Evolutionary conservation across 2,113 vertebrate species (phyloP).

Genomic region (Procavia capensis): DNA sequence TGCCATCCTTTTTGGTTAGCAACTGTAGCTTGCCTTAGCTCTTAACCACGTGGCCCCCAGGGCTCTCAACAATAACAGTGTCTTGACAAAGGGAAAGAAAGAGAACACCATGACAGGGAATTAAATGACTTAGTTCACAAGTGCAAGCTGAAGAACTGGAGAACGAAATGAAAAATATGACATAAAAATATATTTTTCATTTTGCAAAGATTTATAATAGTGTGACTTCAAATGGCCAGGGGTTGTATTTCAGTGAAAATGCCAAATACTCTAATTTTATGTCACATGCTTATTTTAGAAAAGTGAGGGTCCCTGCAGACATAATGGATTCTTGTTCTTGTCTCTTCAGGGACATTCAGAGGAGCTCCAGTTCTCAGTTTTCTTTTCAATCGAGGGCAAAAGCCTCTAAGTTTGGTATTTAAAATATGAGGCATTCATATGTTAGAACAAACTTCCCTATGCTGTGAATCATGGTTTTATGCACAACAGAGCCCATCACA

Average conservation of each 20-base stretch:
- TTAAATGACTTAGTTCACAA: neutral
- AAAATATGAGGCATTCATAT: conserved; percentile 9
- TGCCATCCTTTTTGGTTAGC: no score
- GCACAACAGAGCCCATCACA: conserved; percentile 49
- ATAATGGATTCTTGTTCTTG: neutral
- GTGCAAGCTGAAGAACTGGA: neutral
- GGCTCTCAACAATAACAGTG: neutral
- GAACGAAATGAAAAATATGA: neutral
- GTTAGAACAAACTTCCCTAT: neutral
- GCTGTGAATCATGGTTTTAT: conserved; percentile 7
- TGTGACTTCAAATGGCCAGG: neutral
- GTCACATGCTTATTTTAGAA: neutral
- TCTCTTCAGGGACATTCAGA: neutral
- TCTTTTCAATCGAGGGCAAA: conserved; percentile 18
- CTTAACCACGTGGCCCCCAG: no score
- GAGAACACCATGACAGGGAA: neutral
- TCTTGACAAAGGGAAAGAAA: neutral
- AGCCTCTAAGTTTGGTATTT: conserved; percentile 32
- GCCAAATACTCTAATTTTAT: neutral
- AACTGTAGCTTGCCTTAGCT: no score
- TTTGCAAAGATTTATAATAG: neutral
- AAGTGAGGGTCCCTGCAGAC: neutral
- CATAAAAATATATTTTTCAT: neutral
- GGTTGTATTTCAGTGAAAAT: neutral
- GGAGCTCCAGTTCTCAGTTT: neutral